Percentiles rank a stretch among this genome's conserved stretches.
Conservation (phyloP, 1,140 invertebrate genomes). For the Mya arenaria region DNA sequence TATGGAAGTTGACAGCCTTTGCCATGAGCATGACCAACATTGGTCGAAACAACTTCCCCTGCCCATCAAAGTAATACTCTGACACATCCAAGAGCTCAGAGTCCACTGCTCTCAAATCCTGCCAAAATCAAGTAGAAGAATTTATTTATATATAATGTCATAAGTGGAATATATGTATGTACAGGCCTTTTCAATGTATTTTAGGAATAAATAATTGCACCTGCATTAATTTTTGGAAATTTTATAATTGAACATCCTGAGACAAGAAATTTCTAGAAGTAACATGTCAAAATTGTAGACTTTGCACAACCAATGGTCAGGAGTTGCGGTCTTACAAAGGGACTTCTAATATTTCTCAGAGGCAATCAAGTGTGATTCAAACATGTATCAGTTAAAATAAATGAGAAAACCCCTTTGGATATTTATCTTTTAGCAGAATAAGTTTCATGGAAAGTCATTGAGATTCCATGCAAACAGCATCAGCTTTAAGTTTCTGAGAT, state of each 20-base stretch:
- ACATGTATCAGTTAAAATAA: not conserved
- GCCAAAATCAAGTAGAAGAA: constrained; percentile 33
- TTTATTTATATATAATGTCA: not conserved
- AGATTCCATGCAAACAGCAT: not conserved
- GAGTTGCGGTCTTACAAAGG: too few relatives aligned
- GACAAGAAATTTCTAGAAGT: not conserved
- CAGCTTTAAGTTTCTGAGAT: too few relatives aligned
- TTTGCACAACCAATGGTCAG: not conserved
- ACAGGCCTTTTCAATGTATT: not conserved
- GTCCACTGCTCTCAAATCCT: constrained; percentile 58
- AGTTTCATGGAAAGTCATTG: not conserved
- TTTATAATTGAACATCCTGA: too few relatives aligned
- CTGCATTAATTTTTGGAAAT: not conserved
- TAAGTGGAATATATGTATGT: not conserved
- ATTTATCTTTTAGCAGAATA: not conserved
- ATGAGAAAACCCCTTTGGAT: not conserved
- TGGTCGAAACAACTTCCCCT: constrained; percentile 96
- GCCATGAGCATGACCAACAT: constrained; percentile 96
- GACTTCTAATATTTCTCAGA: too few relatives aligned
- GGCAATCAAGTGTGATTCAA: not conserved
- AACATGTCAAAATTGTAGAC: not conserved
- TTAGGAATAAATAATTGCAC: not conserved
- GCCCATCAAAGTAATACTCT: constrained; percentile 97
- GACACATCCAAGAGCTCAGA: constrained; percentile 83
- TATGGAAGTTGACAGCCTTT: constrained; percentile 71